phyloP scores from a whole-genome alignment of 2,113 vertebrate species.

The Heterotilapia buettikoferi region DNA sequence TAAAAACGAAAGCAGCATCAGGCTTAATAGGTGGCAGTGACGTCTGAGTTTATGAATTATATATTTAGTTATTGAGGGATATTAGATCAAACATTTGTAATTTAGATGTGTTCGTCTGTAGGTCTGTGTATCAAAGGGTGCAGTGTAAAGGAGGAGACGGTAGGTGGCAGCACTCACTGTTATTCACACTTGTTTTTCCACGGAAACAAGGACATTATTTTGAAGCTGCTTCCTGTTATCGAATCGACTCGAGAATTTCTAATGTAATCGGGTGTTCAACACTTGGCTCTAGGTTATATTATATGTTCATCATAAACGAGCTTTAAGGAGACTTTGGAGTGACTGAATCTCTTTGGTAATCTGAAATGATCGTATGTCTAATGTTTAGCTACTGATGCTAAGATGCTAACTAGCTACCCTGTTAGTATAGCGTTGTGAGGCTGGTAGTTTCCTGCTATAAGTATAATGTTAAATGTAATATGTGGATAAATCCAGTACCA shows the following conservation, averaged over 20 bases:
- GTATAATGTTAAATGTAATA: background rate
- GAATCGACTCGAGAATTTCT: background rate
- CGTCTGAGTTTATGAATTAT: background rate
- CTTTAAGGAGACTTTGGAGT: background rate
- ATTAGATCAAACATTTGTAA: no score
- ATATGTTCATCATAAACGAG: background rate
- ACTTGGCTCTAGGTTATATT: background rate
- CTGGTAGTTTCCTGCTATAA: background rate
- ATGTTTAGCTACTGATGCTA: background rate
- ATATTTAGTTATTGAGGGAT: background rate
- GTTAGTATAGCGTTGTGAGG: accelerated
- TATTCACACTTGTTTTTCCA: background rate
- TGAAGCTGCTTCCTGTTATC: background rate
- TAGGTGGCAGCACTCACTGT: background rate
- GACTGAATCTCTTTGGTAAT: background rate
- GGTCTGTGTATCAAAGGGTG: background rate
- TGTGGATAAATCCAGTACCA: background rate
- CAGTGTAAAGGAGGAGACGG: background rate
- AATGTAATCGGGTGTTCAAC: background rate
- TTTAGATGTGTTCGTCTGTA: no score
- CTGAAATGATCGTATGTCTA: background rate
- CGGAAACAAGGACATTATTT: background rate
- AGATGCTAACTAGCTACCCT: background rate
- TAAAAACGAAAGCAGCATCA: background rate
- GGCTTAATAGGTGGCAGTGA: background rate